Evolutionary conservation across 2,888 invertebrate species (phyloP), one percentile per base, ranked within the genome.

Genomic region (Tipula lateralis): DNA sequence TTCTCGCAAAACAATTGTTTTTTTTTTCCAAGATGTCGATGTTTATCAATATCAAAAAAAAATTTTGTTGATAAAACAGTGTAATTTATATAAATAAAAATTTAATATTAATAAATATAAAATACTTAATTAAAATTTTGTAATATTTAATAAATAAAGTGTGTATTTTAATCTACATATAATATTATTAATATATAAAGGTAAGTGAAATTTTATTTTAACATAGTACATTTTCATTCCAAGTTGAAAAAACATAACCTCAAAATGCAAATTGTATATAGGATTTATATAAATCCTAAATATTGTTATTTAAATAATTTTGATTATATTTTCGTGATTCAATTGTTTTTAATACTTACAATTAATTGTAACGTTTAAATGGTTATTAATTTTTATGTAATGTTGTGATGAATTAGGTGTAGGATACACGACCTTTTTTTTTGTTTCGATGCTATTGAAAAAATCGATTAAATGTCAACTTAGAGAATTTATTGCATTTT

Each of bases 21-120:
- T 66, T 50, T 50, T 44, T 66, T 66, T 82, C 16, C 82, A 82
- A 82, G 82, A 82, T 82, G 82, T 82, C 82, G 82, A 82, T 82
- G 82, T 82, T 82, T 82, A 82, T 82, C 82, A 82, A 82, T 82
- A 82, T 44, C 3, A 5, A 82, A 82, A 32, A 82, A 82, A 82
- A 30, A 30, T n/a, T 80, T 82, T 82, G 82, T 82, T 82, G 82
- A 82, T 82, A 32, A 82, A 82, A 16, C 16, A 30, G 32, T 82
- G 32, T 30, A 82, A 82, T 19, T 24, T 66, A 66, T 12, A 66
- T 66, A 12, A 66, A 66, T 66, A 66, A 24, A 36, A 66, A 66
- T 24, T 66, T 66, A 66, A 24, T 66, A 82, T 82, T 82, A 82
- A 82, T 30, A 82, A 30, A 82, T 82, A 82, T 19, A 82, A 29